These are phyloP conservation scores for Osmoderma eremita DNA, from an alignment of 2,888 invertebrate species.

Conservation along the genomic window DNA sequence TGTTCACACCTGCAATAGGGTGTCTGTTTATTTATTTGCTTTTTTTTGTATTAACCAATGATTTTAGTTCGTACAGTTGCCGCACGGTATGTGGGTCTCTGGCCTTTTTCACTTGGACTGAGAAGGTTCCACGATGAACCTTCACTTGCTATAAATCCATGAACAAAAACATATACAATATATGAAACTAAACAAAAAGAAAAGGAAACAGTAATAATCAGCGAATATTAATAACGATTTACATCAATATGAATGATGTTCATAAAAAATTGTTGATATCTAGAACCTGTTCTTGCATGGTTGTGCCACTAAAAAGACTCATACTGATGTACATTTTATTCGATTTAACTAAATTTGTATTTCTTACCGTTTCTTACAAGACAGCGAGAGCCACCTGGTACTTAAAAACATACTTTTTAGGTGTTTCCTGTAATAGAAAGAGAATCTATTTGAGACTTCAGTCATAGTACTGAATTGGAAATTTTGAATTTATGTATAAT, in stretches of 20 bases:
- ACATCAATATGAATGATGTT: slow-evolving; percentile 31
- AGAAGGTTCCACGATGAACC: too few relatives aligned
- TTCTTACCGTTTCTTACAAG: slow-evolving; percentile 30
- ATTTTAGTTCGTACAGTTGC: slow-evolving; percentile 10
- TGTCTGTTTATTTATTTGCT: slow-evolving; percentile 1
- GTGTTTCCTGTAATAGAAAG: slow-evolving; percentile 30
- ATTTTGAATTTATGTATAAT: too few relatives aligned
- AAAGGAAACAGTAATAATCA: slow-evolving; percentile 10
- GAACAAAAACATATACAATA: too few relatives aligned
- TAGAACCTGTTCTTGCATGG: slow-evolving; percentile 22
- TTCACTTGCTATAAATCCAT: neutral
- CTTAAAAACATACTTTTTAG: slow-evolving; percentile 33
- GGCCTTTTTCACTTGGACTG: neutral
- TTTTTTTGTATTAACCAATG: too few relatives aligned
- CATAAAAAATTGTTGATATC: slow-evolving; percentile 27
- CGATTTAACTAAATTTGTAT: slow-evolving; percentile 35
- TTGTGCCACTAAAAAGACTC: slow-evolving; percentile 14
- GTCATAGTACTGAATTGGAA: too few relatives aligned
- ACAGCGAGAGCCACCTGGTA: slow-evolving; percentile 11
- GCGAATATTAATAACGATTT: slow-evolving; percentile 20
- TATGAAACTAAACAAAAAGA: slow-evolving; percentile 9
- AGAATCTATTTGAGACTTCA: slow-evolving; percentile 14
- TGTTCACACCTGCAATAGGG: slow-evolving; percentile 8
- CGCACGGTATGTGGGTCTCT: slow-evolving; percentile 6
- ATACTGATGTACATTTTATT: slow-evolving; percentile 37